These are phyloP conservation scores for Poeciliopsis gracilis DNA, from an alignment of 2,797 vertebrate genomes.

Conservation along the genomic window DNA sequence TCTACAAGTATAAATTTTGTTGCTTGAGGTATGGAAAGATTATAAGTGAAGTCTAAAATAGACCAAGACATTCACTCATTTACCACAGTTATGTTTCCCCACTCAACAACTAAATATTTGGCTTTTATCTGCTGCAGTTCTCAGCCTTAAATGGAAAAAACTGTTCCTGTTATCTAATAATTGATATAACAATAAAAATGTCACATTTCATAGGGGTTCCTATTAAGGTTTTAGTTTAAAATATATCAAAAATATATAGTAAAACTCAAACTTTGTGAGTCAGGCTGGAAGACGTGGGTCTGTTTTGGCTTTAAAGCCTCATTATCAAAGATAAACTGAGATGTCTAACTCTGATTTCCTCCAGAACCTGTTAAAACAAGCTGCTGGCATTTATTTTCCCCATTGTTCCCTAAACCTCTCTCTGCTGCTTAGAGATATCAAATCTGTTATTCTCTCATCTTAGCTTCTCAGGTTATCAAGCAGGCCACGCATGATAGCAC, in stretches of 20 bases:
- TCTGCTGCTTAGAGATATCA: conserved; percentile 61
- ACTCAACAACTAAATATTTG: conserved; percentile 44
- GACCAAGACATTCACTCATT: conserved; percentile 55
- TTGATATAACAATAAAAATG: conserved; percentile 40
- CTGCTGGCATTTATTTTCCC: conserved; percentile 45
- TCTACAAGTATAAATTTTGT: conserved; percentile 48
- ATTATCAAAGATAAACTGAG: conserved; percentile 61
- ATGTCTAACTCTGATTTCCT: conserved; percentile 56
- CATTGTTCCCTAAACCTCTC: conserved; percentile 56
- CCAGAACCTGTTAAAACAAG: conserved; percentile 66
- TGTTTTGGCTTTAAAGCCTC: conserved; percentile 40
- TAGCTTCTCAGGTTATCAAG: conserved; percentile 49
- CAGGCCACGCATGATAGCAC: conserved; percentile 43
- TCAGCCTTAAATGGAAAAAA: conserved; percentile 39
- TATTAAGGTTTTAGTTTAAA: conserved; percentile 8
- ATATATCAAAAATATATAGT: conserved; percentile 38
- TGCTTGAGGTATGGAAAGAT: conserved; percentile 70
- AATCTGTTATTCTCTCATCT: conserved; percentile 63
- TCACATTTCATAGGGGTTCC: conserved; percentile 20
- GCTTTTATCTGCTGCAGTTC: conserved; percentile 21
- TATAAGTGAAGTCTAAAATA: conserved; percentile 64
- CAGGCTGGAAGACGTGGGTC: conserved; percentile 27
- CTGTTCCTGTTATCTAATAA: conserved; percentile 2
- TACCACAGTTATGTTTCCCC: conserved; percentile 69
- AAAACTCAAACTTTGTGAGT: conserved; percentile 23